Conservation (phyloP, 2,888 invertebrate species). For the Lithophane leautieri region DNA sequence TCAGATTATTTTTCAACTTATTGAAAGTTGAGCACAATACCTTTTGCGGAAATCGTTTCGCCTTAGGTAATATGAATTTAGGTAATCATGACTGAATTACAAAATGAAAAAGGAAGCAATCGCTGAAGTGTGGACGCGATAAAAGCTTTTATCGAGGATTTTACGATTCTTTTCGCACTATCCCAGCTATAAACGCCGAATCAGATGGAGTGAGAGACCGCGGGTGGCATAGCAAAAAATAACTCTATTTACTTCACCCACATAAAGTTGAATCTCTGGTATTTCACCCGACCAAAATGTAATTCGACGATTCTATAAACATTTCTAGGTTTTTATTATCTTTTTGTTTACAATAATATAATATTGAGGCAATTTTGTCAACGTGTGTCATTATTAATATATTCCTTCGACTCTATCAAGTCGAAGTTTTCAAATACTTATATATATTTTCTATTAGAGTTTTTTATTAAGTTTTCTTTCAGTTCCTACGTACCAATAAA, state of each 20-base stretch:
- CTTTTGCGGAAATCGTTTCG: slow-evolving; percentile 47
- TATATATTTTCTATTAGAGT: neutral
- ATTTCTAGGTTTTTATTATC: slow-evolving; percentile 52
- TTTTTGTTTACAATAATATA: slow-evolving; percentile 55
- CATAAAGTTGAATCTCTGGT: slow-evolving; percentile 73
- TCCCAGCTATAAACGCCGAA: slow-evolving; percentile 85
- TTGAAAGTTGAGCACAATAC: slow-evolving; percentile 66
- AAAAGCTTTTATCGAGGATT: slow-evolving; percentile 85
- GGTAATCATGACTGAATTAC: slow-evolving; percentile 77
- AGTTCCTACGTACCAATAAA: slow-evolving; percentile 10
- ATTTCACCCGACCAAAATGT: slow-evolving; percentile 58
- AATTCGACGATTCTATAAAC: slow-evolving; percentile 53
- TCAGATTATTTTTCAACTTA: slow-evolving; percentile 74
- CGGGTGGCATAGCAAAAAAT: slow-evolving; percentile 80
- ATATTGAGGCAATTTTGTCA: neutral
- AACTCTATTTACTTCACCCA: slow-evolving; percentile 79
- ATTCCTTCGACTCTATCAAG: neutral
- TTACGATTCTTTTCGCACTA: slow-evolving; percentile 85
- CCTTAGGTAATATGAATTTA: slow-evolving; percentile 52
- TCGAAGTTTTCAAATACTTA: neutral
- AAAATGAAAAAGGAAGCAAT: slow-evolving; percentile 80
- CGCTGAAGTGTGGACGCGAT: slow-evolving; percentile 80
- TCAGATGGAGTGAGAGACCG: slow-evolving; percentile 84
- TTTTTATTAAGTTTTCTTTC: neutral
- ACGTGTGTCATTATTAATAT: neutral